Percentiles rank a stretch among this genome's conserved stretches.
These are phyloP conservation scores for Zygothrica quintamaculata DNA, from an alignment of 2,888 invertebrate species.

Conservation along the genomic window DNA sequence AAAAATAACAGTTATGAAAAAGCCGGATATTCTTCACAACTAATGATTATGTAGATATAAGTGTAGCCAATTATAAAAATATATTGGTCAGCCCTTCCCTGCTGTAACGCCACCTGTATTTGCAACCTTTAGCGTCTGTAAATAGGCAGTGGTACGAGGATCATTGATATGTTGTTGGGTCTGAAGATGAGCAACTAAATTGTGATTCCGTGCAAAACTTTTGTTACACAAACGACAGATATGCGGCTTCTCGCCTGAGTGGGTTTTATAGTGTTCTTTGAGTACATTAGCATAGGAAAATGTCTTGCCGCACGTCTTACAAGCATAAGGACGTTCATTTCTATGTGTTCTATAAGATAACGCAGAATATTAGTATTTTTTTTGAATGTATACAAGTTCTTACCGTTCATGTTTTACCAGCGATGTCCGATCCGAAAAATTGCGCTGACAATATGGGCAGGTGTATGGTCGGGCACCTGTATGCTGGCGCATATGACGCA, in stretches of 20 bases:
- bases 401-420: conserved; percentile 84
- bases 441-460: conserved; percentile 83
- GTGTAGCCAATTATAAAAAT: no score
- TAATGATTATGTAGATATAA: no score
- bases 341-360: conserved; percentile 81
- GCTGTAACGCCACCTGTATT: not conserved
- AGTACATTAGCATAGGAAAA: conserved; percentile 84
- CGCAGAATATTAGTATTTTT: not conserved
- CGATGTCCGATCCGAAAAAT: conserved; percentile 84
- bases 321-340: conserved; percentile 83
- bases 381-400: not conserved
- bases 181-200: conserved; percentile 83
- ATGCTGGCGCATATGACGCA: conserved; percentile 84
- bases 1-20: no score
- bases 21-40: no score
- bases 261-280: conserved; percentile 84
- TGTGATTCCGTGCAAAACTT: conserved; percentile 82
- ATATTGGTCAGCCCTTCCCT: not conserved
- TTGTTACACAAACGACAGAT: conserved; percentile 82
- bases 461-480: conserved; percentile 84
- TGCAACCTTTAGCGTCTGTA: conserved; percentile 37
- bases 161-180: conserved; percentile 82
- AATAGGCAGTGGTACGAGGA: conserved; percentile 65
- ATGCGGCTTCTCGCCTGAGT: conserved; percentile 83
- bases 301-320: conserved; percentile 83